Base-by-base conservation (phyloP, 92 coral and sea anemone species). In the Phenganax stokvisi region DNA sequence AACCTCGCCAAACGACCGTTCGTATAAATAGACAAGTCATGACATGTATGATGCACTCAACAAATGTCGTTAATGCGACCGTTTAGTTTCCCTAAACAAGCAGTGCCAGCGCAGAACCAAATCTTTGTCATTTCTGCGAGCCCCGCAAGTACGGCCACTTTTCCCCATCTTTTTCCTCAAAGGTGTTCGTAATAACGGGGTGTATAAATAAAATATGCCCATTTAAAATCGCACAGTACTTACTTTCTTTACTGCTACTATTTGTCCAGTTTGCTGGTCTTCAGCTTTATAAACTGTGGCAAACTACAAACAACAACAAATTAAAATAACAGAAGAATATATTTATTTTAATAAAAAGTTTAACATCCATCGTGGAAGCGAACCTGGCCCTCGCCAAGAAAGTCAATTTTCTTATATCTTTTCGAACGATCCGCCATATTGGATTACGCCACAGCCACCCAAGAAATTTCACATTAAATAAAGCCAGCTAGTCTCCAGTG, bases 321-420 rank as follows among this genome's bases (percentile, higher is more conserved):
- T 57, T 66, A 65, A 20, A 5, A 29, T 76, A 44, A 5, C 7
- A 51, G 25, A 15, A 52, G 57, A 16, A 27, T 27, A 17, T 13
- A 28, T 9, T 20, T 51, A 15, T 11, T 52, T 30, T 1, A 12
- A n/a, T 4, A 68, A 8, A 10, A 10, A 9, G 27, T 66, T 53
- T 0, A 10, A 57, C 51, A 3, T 51, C 5, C 29, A 10, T 13
- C 29, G 3, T 17, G 54, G 52, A 10, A 25, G 28, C 67, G 13
- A 85, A 94, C 98, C 92, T 94, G 98, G 67, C 98, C 98, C 86
- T 94, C 98, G 70, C 98, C 98, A 15, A 94, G 86, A 83, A 94
- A 94, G 65, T 89, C 98, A 10, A 94, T 90, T 87, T 94, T 94
- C 89, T 88, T 94, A 86, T 94, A 94, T 28, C 98, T 86, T 72